These are phyloP conservation scores for Oopsacas minuta DNA, from an alignment of 37 sponge, comb jelly and placozoan species.

Conservation along the genomic window DNA sequence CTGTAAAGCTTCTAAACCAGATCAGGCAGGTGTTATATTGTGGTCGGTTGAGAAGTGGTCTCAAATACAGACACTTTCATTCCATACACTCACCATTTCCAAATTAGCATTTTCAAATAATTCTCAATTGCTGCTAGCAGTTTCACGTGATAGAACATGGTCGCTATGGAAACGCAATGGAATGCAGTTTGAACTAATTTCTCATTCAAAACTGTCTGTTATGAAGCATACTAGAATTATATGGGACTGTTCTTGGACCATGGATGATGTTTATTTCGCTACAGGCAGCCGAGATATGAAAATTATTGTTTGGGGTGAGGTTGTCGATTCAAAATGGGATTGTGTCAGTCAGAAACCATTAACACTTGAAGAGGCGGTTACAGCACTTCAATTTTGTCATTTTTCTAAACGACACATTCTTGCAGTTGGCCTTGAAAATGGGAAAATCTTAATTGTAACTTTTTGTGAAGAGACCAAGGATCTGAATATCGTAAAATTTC, in stretches of 20 bases:
- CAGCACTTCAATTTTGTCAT: background rate
- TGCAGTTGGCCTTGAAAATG: background rate
- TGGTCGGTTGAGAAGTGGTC: conserved; percentile 58
- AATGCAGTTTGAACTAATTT: background rate
- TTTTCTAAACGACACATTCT: background rate
- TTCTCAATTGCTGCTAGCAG: conserved; percentile 42
- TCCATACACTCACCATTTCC: conserved; percentile 77
- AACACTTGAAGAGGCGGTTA: background rate
- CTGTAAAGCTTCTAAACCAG: conserved; percentile 67
- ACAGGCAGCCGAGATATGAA: conserved; percentile 83
- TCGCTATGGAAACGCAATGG: conserved; percentile 59
- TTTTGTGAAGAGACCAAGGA: background rate
- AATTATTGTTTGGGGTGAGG: conserved; percentile 25
- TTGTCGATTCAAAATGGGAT: background rate
- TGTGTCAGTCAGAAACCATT: background rate
- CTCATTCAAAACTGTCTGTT: background rate
- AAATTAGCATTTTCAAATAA: conserved; percentile 69
- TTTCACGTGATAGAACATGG: conserved; percentile 79
- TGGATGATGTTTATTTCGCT: conserved; percentile 67
- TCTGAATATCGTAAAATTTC: background rate
- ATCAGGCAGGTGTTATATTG: conserved; percentile 62
- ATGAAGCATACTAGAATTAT: conserved; percentile 65
- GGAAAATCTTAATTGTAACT: background rate
- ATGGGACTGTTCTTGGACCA: conserved; percentile 72
- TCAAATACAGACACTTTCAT: conserved; percentile 34